Evolutionary conservation across 2,888 invertebrate species (phyloP).

Genomic region (Diplazon laetatorius): DNA sequence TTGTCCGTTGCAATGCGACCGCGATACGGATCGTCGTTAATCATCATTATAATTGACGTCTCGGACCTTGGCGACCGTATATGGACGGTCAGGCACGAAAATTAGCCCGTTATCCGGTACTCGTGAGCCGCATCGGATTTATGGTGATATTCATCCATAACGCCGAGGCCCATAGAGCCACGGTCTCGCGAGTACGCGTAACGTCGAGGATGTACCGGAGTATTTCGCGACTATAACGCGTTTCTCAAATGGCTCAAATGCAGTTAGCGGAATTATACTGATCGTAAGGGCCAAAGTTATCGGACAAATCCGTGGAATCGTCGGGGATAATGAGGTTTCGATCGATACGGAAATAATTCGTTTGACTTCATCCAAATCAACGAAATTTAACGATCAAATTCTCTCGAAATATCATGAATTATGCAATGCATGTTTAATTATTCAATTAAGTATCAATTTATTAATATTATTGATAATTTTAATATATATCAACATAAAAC

Average conservation of each 20-base stretch:
- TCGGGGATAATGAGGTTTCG: background rate
- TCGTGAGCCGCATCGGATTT: conserved; percentile 33
- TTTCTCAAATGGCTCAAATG: conserved; percentile 16
- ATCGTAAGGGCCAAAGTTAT: conserved; percentile 12
- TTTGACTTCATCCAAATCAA: no score
- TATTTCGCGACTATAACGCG: background rate
- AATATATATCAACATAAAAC: no score
- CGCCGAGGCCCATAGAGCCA: conserved; percentile 1
- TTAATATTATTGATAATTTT: no score
- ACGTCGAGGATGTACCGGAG: background rate
- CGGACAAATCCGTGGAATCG: background rate
- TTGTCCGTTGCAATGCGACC: background rate
- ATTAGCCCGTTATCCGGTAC: conserved; percentile 35
- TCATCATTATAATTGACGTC: conserved; percentile 58
- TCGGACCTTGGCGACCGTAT: conserved; percentile 43
- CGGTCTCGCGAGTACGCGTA: conserved; percentile 12
- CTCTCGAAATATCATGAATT: no score
- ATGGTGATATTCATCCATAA: conserved; percentile 39
- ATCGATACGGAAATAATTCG: background rate
- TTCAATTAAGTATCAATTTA: no score
- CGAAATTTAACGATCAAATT: no score
- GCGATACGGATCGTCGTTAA: conserved; percentile 31
- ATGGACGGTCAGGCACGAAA: conserved; percentile 47
- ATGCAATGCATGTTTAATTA: no score
- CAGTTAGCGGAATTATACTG: conserved; percentile 17